Evolutionary conservation across 2,888 invertebrate species (phyloP), one percentile per base, ranked within the genome.

Genomic region (Agrochola lychnidis): DNA sequence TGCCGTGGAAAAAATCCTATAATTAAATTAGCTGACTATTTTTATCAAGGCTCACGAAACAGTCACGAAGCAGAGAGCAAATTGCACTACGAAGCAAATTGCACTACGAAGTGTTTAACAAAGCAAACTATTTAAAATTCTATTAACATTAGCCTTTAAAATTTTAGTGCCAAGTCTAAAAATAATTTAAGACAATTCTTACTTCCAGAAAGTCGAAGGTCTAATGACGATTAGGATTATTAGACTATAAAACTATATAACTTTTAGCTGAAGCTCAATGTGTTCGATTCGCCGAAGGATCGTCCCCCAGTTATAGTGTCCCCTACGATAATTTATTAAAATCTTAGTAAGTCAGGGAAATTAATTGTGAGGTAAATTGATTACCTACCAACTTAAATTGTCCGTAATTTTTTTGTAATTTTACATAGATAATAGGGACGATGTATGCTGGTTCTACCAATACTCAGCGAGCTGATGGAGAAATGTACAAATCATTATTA

Each of bases 221-320:
- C 53, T 45, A 25, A 25, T 73, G 57, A 59, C n/a, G 14, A 40
- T 42, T 22, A 45, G 3, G 25, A 30, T 42, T 42, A 30, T 53
- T 16, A 19, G 19, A 19, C 25, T 72, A 72, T 53, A 51, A 53
- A 70, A 70, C 53, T 72, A 53, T 56, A 68, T 53, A 68, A 16
- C 36, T 68, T 56, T n/a, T 10, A 59, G 16, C 6, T 59, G 25
- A 36, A 45, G 57, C 45, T 36, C 45, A 30, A 48, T 68, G 22
- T 45, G 64, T 45, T n/a, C 45, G 9, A n/a, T 30, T 45, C 19
- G 42, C 7, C 56, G n/a, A 57, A 48, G 4, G 4, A 51, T n/a
- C 48, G 19, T 25, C 36, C 14, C 36, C 14, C 36, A 19, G 45
- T 45, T 30, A 30, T 30, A 30, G 30, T 30, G 30, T 30, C 30